A percentile compares a stretch with the other conserved stretches of the same genome.
These are phyloP conservation scores for Mus caroli DNA, from an alignment of 2,797 vertebrate genomes.

Conservation along the genomic window DNA sequence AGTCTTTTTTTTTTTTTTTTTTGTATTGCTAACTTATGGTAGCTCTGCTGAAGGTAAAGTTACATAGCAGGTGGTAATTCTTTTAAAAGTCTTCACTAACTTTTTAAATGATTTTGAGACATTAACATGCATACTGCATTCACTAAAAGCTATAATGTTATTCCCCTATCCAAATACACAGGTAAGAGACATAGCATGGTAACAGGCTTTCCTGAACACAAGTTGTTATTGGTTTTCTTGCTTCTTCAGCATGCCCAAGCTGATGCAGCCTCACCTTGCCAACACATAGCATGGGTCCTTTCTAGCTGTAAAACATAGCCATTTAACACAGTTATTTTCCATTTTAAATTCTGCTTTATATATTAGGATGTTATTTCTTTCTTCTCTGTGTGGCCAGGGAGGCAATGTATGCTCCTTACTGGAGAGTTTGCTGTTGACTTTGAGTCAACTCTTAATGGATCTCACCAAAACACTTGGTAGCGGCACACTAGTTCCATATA, in stretches of 20 bases:
- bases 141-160: background rate
- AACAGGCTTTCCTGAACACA: accelerated
- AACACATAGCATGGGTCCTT: background rate
- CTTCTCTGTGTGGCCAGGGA: background rate
- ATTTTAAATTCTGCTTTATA: conserved; percentile 6
- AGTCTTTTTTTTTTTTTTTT: background rate
- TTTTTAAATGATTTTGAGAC: conserved; percentile 1
- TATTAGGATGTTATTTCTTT: background rate
- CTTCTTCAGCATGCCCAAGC: background rate
- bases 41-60: conserved; percentile 25
- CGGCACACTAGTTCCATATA: background rate
- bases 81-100: background rate
- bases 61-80: background rate
- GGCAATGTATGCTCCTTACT: background rate
- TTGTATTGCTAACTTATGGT: background rate
- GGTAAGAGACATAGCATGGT: background rate
- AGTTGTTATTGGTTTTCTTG: background rate
- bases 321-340: background rate
- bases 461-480: too few species aligned
- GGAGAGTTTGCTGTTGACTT: background rate
- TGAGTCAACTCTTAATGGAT: background rate
- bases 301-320: background rate
- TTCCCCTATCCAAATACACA: background rate
- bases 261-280: background rate
- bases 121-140: background rate